Percentiles rank a stretch among this genome's conserved stretches.
Conservation (phyloP, 2,113 vertebrate genomes). For the Sylvia atricapilla region DNA sequence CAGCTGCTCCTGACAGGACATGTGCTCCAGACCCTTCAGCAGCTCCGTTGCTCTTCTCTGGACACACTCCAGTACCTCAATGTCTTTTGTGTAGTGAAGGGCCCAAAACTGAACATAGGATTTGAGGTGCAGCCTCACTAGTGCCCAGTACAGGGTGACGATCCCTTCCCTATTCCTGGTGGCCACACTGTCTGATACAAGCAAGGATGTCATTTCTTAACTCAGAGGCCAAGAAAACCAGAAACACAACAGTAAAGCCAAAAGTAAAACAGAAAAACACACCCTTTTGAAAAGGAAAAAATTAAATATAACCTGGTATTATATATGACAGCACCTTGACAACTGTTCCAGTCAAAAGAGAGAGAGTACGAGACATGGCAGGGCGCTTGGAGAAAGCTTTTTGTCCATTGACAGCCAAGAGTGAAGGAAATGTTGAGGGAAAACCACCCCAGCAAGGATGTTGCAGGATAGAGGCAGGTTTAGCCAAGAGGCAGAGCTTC, state of each 20-base stretch:
- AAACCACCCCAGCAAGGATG: not conserved
- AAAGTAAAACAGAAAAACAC: not conserved
- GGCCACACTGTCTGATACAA: not conserved
- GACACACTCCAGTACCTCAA: not conserved
- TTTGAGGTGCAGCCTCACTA: not conserved
- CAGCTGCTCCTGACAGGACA: not conserved
- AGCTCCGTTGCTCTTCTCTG: not conserved
- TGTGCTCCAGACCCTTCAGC: not conserved
- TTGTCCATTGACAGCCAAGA: not conserved
- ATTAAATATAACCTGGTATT: not conserved
- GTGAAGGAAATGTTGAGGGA: not conserved
- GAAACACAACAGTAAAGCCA: not conserved
- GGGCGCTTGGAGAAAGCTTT: not conserved
- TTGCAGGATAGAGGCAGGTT: not conserved
- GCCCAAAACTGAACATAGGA: not conserved
- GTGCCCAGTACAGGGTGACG: fast-evolving
- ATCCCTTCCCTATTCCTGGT: not conserved
- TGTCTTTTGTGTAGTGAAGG: not conserved
- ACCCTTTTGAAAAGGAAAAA: not conserved
- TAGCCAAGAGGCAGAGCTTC: not conserved
- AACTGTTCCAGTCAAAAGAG: not conserved
- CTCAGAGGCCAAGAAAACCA: not conserved
- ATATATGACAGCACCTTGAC: not conserved
- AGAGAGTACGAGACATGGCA: not conserved
- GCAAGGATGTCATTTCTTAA: not conserved